These are phyloP conservation scores for Platerodrilus igneus DNA, from an alignment of 2,888 invertebrate species.

Conservation along the genomic window DNA sequence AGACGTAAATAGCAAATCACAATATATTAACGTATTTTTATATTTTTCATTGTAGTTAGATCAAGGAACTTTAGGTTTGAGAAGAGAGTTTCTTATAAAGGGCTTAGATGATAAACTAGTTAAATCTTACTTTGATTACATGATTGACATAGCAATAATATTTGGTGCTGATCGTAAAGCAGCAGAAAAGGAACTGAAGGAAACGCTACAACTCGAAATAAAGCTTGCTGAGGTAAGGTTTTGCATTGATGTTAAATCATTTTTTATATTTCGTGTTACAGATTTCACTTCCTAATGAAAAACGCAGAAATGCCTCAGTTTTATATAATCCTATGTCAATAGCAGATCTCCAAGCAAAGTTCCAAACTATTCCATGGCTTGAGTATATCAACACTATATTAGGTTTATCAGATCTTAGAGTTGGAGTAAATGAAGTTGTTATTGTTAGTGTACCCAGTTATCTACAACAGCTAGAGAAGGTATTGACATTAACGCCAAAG, in stretches of 20 bases:
- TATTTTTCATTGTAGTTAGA: constrained; percentile 70
- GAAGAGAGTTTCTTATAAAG: constrained; percentile 80
- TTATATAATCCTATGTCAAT: constrained; percentile 91
- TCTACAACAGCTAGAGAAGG: constrained; percentile 64
- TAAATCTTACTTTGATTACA: constrained; percentile 79
- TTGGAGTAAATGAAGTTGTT: constrained; percentile 67
- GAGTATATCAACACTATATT: constrained; percentile 80
- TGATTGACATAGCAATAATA: constrained; percentile 81
- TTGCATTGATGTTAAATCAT: constrained; percentile 4
- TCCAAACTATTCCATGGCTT: constrained; percentile 74
- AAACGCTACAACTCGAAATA: constrained; percentile 85
- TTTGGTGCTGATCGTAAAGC: constrained; percentile 71
- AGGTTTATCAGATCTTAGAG: constrained; percentile 54
- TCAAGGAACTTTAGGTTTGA: constrained; percentile 78
- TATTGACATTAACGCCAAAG: constrained; percentile 54
- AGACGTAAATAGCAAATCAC: constrained; percentile 60
- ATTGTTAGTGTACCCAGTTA: constrained; percentile 83
- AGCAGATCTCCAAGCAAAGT: constrained; percentile 67
- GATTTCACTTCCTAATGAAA: constrained; percentile 84
- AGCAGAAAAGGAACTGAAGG: constrained; percentile 68
- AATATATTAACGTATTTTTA: constrained; percentile 2
- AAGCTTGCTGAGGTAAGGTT: constrained; percentile 80
- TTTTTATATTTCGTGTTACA: constrained; percentile 41
- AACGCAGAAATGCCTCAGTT: constrained; percentile 83
- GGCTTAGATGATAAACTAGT: constrained; percentile 80